Conservation (phyloP, 1,140 invertebrate species). For the Macrotrachela quadricornifera region DNA sequence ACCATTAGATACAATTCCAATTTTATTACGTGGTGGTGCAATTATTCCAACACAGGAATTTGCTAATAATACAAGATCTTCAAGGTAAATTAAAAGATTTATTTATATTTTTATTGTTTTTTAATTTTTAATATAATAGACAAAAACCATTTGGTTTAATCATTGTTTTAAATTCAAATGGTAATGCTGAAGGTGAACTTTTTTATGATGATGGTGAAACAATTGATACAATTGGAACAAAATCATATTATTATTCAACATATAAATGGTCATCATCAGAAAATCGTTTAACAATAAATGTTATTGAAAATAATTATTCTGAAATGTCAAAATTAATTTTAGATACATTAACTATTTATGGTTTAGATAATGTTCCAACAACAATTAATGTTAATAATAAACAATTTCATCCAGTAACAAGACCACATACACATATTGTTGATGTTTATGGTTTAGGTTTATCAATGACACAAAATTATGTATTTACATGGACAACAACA, state of each 20-base stretch:
- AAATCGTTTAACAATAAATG: not conserved
- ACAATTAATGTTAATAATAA: too few species aligned
- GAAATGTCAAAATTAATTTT: slow-evolving; percentile 1
- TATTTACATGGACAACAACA: too few species aligned
- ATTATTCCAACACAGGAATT: slow-evolving; percentile 25
- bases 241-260: not conserved
- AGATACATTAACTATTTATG: not conserved
- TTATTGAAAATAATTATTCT: not conserved
- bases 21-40: slow-evolving; percentile 27
- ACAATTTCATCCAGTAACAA: too few species aligned
- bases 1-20: slow-evolving; percentile 18
- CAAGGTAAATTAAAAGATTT: not conserved
- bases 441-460: too few species aligned
- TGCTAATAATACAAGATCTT: slow-evolving; percentile 19
- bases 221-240: not conserved
- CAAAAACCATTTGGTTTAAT: slow-evolving; percentile 1
- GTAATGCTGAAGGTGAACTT: not conserved
- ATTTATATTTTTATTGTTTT: too few species aligned
- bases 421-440: too few species aligned
- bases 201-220: slow-evolving; percentile 8
- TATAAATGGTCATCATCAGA: not conserved
- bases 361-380: too few species aligned
- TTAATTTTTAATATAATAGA: not conserved
- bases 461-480: too few species aligned
- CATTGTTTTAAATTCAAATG: not conserved